phyloP scores from a whole-genome alignment of 2,888 invertebrate genomes.

The Platynereis dumerilii region DNA sequence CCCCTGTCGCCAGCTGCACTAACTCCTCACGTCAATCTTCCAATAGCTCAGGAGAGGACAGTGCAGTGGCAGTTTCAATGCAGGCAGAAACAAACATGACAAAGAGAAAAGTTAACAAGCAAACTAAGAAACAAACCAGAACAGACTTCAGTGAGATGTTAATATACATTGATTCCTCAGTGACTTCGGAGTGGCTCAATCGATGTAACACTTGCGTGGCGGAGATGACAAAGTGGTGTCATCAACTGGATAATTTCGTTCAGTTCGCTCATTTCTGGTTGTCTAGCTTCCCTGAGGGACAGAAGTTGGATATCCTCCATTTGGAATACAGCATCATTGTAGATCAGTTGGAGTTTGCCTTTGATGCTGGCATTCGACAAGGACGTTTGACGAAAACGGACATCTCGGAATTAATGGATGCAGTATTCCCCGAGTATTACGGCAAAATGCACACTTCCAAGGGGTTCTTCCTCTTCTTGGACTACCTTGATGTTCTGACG shows the following conservation, averaged over 20 bases:
- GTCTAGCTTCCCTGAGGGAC: slow-evolving; percentile 51
- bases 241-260: slow-evolving; percentile 54
- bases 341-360: slow-evolving; percentile 56
- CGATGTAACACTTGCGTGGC: slow-evolving; percentile 50
- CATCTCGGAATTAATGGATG: slow-evolving; percentile 50
- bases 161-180: slow-evolving; percentile 56
- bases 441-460: slow-evolving; percentile 48
- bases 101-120: slow-evolving; percentile 16
- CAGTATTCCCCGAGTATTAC: slow-evolving; percentile 59
- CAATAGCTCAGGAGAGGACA: slow-evolving; percentile 16
- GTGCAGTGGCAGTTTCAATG: not conserved
- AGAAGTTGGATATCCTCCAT: slow-evolving; percentile 56
- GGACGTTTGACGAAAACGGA: slow-evolving; percentile 48
- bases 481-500: slow-evolving; percentile 56
- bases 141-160: slow-evolving; percentile 54
- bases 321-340: slow-evolving; percentile 56
- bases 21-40: not conserved
- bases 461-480: slow-evolving; percentile 54
- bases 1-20: not conserved
- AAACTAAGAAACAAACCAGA: not conserved
- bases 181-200: slow-evolving; percentile 57
- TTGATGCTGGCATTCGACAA: slow-evolving; percentile 51
- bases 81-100: slow-evolving; percentile 12
- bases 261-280: slow-evolving; percentile 62
- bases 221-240: slow-evolving; percentile 50